Conservation (phyloP, 2,797 vertebrate genomes). For the Tragopan temminckii region DNA sequence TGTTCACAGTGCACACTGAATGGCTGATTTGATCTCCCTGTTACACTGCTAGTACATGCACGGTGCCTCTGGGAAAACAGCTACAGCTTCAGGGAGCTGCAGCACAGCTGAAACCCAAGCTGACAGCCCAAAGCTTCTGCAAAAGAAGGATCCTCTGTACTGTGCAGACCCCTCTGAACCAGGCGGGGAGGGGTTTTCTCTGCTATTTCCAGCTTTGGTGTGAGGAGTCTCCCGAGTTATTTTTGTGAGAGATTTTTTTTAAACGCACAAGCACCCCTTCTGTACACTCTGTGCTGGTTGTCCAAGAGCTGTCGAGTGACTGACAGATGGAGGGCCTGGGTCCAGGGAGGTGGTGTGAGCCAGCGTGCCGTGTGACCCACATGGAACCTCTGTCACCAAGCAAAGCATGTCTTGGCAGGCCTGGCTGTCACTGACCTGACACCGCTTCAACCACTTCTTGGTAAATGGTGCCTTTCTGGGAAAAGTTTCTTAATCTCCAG, state of each 20-base stretch:
- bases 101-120: background rate
- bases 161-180: background rate
- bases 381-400: slow-evolving; percentile 51
- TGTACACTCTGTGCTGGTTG: slow-evolving; percentile 57
- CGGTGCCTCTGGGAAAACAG: background rate
- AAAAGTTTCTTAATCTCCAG: slow-evolving; percentile 36
- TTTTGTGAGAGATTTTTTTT: slow-evolving; percentile 9
- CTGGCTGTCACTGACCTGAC: background rate
- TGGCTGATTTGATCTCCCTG: slow-evolving; percentile 35
- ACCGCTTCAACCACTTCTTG: slow-evolving; percentile 33
- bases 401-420: slow-evolving; percentile 38
- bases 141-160: background rate
- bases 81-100: background rate
- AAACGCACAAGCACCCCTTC: background rate
- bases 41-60: background rate
- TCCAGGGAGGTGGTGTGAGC: slow-evolving; percentile 56
- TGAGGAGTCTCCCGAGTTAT: slow-evolving; percentile 50
- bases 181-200: slow-evolving; percentile 31
- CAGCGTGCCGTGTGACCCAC: slow-evolving; percentile 69
- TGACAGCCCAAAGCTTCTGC: background rate
- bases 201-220: slow-evolving; percentile 64
- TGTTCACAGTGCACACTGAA: rapidly evolving
- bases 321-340: slow-evolving; percentile 28
- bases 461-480: slow-evolving; percentile 43
- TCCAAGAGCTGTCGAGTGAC: slow-evolving; percentile 4